Base-by-base conservation (phyloP, 2,888 invertebrate genomes). In the Agonum fuliginosum region DNA sequence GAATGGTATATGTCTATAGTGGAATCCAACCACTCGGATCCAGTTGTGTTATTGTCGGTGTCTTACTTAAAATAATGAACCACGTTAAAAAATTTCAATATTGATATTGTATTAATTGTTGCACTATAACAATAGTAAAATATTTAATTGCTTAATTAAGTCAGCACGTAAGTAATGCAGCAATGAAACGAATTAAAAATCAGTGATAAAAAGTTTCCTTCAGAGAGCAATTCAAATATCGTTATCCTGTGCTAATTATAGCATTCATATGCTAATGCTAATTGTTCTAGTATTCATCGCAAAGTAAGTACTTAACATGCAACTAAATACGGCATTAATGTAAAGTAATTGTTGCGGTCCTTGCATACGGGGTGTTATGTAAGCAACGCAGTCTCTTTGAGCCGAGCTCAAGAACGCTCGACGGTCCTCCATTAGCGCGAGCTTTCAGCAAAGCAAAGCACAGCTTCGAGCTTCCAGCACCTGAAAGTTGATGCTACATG, bases 321-420 rank as follows among this genome's bases (percentile, higher is more conserved):
- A 37, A 41, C 20, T 67, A 67, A 67, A 67, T 41, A 41, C 41
- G 20, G 67, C 8, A 41, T 37, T 37, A 67, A 41, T 41, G 41
- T 20, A 67, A 41, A 67, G 67, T 67, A 67, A 67, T 67, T 67
- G 67, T 67, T 67, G 67, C n/a, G 37, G 41, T 41, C n/a, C 41
- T 67, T 67, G 22, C 22, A 0, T 17, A 17, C 19, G 30, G 2
- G 6, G 34, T 19, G 14, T 6, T n/a, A 8, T 62, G 30, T 37
- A 20, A n/a, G 17, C 24, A n/a, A n/a, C 17, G 20, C 48, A 19
- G 6, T 17, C 65, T 27, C 65, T 65, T 65, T 65, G 65, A 65
- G 34, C 65, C 19, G 34, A 19, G 37, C 65, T 65, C 65, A 34
- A 65, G 65, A 65, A 65, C 37, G 22, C 67, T 67, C 41, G n/a